Conservation (phyloP, 2,113 vertebrate species). For the Origma solitaria region DNA sequence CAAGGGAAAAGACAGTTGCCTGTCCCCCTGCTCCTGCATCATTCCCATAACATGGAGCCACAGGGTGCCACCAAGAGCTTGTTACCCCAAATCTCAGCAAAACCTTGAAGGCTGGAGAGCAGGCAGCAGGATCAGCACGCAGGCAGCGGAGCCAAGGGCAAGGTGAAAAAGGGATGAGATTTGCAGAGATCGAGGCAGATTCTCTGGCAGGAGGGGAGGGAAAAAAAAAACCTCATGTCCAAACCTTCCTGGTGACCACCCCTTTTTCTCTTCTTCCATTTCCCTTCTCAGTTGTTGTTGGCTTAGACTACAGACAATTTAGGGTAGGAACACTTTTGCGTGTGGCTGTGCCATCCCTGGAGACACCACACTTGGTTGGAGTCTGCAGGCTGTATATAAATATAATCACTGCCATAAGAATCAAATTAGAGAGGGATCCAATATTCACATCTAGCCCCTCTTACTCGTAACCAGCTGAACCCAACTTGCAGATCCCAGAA, state of each 20-base stretch:
- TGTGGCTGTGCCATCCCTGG: constrained; percentile 58
- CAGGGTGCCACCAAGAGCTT: neutral
- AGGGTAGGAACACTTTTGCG: constrained; percentile 46
- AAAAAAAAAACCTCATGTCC: constrained; percentile 26
- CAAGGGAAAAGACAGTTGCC: neutral
- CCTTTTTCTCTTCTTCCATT: constrained; percentile 49
- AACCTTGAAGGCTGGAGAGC: neutral
- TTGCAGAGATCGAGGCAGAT: neutral
- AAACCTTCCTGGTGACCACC: constrained; percentile 23
- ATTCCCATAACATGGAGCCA: fast-evolving
- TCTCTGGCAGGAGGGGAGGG: neutral
- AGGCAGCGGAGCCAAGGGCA: neutral
- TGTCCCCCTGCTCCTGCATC: neutral
- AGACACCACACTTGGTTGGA: constrained; percentile 54
- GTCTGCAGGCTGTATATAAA: constrained; percentile 54
- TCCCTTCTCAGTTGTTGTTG: constrained; percentile 57
- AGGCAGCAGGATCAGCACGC: neutral
- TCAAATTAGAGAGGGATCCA: constrained; percentile 54
- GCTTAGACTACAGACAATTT: constrained; percentile 53
- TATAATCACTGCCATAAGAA: constrained; percentile 61
- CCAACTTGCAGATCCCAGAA: constrained; percentile 38
- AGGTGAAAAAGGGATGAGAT: constrained; percentile 4
- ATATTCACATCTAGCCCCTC: constrained; percentile 39
- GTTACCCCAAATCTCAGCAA: neutral
- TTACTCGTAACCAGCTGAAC: constrained; percentile 38